Conservation (phyloP, 2,797 vertebrate genomes). For the Hirundo rustica region DNA sequence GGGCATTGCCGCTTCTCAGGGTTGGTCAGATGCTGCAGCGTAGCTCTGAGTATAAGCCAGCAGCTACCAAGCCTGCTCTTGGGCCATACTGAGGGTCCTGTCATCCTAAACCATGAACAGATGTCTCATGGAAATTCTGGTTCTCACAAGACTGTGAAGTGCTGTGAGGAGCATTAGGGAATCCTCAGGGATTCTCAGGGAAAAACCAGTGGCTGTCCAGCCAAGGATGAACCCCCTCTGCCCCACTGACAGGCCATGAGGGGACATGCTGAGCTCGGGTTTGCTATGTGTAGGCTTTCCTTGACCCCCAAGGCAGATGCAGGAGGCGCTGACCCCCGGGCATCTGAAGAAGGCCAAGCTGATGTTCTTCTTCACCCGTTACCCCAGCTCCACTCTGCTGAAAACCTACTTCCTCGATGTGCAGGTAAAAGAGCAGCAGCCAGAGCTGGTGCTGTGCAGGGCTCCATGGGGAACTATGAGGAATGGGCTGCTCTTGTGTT, state of each 20-base stretch:
- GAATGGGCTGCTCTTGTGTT: background rate
- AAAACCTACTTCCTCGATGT: slow-evolving; percentile 93
- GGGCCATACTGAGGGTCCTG: background rate
- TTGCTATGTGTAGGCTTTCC: slow-evolving; percentile 43
- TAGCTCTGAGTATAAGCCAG: background rate
- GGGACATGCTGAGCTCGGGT: accelerated
- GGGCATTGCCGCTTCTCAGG: background rate
- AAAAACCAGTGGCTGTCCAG: background rate
- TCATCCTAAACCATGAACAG: background rate
- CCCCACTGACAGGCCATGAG: background rate
- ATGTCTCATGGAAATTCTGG: background rate
- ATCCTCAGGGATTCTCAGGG: background rate
- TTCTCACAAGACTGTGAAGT: background rate
- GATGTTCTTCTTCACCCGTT: slow-evolving; percentile 98
- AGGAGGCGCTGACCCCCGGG: slow-evolving; percentile 91
- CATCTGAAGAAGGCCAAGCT: slow-evolving; percentile 98
- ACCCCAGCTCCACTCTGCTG: slow-evolving; percentile 92
- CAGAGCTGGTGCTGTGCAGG: background rate
- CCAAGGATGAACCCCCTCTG: background rate
- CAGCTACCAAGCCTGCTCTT: background rate
- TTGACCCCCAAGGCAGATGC: slow-evolving; percentile 83
- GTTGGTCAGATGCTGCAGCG: background rate
- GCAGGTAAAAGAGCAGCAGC: slow-evolving; percentile 80
- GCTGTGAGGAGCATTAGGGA: accelerated
- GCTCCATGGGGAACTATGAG: accelerated